Percentiles rank a stretch among this genome's conserved stretches.
phyloP scores from a whole-genome alignment of 2,888 invertebrate genomes.

The Aspidiotus destructor region DNA sequence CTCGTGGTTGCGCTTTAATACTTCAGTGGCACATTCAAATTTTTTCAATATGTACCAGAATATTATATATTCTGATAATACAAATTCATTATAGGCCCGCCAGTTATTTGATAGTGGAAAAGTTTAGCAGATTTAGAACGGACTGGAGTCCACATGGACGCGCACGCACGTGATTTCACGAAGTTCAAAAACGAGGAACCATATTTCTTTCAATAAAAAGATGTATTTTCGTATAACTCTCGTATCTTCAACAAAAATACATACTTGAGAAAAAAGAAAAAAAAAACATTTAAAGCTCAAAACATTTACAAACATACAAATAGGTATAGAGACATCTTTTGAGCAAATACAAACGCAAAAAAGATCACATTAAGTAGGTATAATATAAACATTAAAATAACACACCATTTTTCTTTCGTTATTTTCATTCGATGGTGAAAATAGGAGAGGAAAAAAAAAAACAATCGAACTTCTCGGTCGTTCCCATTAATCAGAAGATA shows the following conservation, averaged over 20 bases:
- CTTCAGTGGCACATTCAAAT: too few relatives aligned
- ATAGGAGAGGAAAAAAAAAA: slow-evolving; percentile 9
- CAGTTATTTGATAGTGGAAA: too few relatives aligned
- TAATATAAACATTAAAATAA: slow-evolving; percentile 29
- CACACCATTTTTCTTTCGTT: slow-evolving; percentile 12
- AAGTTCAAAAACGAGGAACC: too few relatives aligned
- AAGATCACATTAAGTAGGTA: slow-evolving; percentile 32
- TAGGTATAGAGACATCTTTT: slow-evolving; percentile 32
- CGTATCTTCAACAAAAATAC: slow-evolving; percentile 23
- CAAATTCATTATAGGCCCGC: too few relatives aligned
- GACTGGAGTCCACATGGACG: too few relatives aligned
- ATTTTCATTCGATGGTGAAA: background rate
- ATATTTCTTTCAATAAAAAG: slow-evolving; percentile 9
- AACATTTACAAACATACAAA: slow-evolving; percentile 32
- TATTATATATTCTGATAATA: too few relatives aligned
- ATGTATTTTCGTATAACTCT: slow-evolving; percentile 19
- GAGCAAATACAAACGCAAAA: slow-evolving; percentile 31
- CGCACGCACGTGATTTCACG: too few relatives aligned
- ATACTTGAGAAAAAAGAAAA: slow-evolving; percentile 3
- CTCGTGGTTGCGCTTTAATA: too few relatives aligned
- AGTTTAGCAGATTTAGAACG: too few relatives aligned
- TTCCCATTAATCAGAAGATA: background rate
- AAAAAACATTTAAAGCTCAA: slow-evolving; percentile 33
- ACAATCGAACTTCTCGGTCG: slow-evolving; percentile 7
- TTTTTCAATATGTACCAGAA: too few relatives aligned